These are phyloP conservation scores for Rhinolophus ferrumequinum DNA, from an alignment of 2,113 vertebrate species.

Conservation along the genomic window DNA sequence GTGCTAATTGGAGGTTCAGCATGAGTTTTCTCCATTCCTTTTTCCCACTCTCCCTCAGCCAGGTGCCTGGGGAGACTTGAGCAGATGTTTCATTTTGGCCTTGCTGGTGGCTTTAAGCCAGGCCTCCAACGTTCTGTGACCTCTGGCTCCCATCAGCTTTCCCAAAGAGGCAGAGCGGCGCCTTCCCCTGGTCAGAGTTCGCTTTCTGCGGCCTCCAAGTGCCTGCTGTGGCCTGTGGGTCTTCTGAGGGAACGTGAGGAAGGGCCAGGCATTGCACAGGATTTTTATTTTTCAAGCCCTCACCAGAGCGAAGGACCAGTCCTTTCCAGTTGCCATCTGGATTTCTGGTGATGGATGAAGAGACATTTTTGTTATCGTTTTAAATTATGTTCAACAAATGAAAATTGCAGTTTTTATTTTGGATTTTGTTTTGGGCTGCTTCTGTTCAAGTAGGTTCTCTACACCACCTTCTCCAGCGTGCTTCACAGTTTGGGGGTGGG, in stretches of 20 bases:
- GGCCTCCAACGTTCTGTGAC: slow-evolving; percentile 29
- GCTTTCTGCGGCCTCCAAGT: not conserved
- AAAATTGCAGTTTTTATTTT: slow-evolving; percentile 42
- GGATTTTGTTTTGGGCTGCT: not conserved
- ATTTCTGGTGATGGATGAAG: not conserved
- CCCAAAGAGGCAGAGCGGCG: not conserved
- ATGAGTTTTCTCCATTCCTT: slow-evolving; percentile 9
- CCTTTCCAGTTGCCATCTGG: not conserved
- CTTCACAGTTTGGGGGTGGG: not conserved
- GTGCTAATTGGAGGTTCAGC: slow-evolving; percentile 24
- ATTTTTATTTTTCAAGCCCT: not conserved
- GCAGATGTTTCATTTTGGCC: slow-evolving; percentile 63
- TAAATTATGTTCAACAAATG: slow-evolving; percentile 60
- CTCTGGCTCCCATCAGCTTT: slow-evolving; percentile 34
- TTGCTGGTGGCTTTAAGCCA: slow-evolving; percentile 30
- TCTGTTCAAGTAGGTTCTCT: not conserved
- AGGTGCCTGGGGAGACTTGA: slow-evolving; percentile 58
- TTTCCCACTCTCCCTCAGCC: slow-evolving; percentile 37
- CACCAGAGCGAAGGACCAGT: not conserved
- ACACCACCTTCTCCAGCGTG: not conserved
- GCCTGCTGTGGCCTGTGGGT: not conserved
- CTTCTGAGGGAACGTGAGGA: rapidly evolving
- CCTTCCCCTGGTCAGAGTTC: not conserved
- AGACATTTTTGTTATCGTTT: slow-evolving; percentile 35
- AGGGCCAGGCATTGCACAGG: too few relatives aligned